Conservation (phyloP, 2,797 vertebrate species). For the Acanthurus leucopareius region DNA sequence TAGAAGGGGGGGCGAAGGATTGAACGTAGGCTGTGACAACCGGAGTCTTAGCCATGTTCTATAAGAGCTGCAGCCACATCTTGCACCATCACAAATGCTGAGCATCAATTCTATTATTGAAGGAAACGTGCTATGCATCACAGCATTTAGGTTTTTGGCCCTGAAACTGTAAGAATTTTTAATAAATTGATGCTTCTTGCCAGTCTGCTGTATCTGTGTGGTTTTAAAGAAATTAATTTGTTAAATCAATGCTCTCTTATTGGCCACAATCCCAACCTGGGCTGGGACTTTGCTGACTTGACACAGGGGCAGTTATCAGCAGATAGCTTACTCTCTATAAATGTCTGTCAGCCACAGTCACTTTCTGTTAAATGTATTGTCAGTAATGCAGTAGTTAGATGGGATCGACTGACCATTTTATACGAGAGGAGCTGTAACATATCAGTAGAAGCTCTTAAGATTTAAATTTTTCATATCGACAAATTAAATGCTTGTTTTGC, state of each 20-base stretch:
- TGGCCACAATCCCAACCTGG: slow-evolving; percentile 45
- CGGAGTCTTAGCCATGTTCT: slow-evolving; percentile 28
- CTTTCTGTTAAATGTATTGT: slow-evolving; percentile 25
- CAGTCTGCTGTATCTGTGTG: slow-evolving; percentile 21
- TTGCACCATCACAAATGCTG: slow-evolving; percentile 47
- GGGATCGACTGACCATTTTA: slow-evolving; percentile 2
- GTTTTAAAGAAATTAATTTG: slow-evolving; percentile 46
- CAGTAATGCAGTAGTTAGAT: slow-evolving; percentile 3
- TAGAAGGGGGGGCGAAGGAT: slow-evolving; percentile 30
- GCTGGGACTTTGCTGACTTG: slow-evolving; percentile 27
- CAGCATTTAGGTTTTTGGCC: slow-evolving; percentile 25
- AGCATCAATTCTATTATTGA: slow-evolving; percentile 35
- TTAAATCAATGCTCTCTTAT: slow-evolving; percentile 36
- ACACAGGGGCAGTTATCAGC: slow-evolving; percentile 25
- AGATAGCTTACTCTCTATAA: slow-evolving; percentile 20
- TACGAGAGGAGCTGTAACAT: slow-evolving; percentile 1
- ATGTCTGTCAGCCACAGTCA: slow-evolving; percentile 24
- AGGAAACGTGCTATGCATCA: slow-evolving; percentile 47
- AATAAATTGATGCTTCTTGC: slow-evolving; percentile 10
- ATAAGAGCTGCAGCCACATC: slow-evolving; percentile 30
- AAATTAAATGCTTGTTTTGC: background rate
- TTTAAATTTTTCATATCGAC: background rate
- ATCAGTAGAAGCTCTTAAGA: background rate
- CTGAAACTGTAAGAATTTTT: slow-evolving; percentile 30
- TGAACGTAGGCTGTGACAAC: slow-evolving; percentile 50